Percentiles rank a stretch among this genome's conserved stretches.
Conservation (phyloP, 2,888 invertebrate species). For the Mechanitis mazaeus region DNA sequence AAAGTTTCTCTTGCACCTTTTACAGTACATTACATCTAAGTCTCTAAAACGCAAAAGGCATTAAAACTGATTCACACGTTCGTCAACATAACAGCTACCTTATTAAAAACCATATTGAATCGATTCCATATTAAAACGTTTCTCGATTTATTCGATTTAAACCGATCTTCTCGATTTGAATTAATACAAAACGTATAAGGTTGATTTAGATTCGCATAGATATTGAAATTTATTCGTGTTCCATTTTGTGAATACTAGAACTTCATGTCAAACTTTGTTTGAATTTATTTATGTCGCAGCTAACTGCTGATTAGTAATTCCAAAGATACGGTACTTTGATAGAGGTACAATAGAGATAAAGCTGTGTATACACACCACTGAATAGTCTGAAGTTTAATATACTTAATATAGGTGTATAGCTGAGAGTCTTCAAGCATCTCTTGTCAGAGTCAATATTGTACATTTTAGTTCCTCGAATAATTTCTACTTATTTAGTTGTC, state of each 20-base stretch:
- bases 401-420: constrained; percentile 6
- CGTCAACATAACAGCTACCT: constrained; percentile 69
- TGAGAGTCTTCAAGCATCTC: not conserved
- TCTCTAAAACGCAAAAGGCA: constrained; percentile 62
- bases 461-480: constrained; percentile 4
- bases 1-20: constrained; percentile 9
- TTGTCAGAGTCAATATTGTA: not conserved
- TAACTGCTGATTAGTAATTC: constrained; percentile 31
- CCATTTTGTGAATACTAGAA: constrained; percentile 49
- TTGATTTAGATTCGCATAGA: constrained; percentile 40
- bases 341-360: constrained; percentile 23
- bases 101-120: constrained; percentile 68
- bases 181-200: constrained; percentile 45
- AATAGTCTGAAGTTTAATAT: constrained; percentile 12
- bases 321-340: constrained; percentile 28
- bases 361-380: constrained; percentile 19
- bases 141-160: constrained; percentile 34
- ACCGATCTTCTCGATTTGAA: constrained; percentile 51
- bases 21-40: constrained; percentile 47
- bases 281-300: constrained; percentile 42
- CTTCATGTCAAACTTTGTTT: constrained; percentile 48
- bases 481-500: not conserved
- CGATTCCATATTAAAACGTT: constrained; percentile 42
- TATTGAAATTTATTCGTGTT: constrained; percentile 61
- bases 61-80: constrained; percentile 75